A percentile compares a stretch with the other conserved stretches of the same genome.
Conservation (phyloP, 2,113 vertebrate species). For the Steatornis caripensis region DNA sequence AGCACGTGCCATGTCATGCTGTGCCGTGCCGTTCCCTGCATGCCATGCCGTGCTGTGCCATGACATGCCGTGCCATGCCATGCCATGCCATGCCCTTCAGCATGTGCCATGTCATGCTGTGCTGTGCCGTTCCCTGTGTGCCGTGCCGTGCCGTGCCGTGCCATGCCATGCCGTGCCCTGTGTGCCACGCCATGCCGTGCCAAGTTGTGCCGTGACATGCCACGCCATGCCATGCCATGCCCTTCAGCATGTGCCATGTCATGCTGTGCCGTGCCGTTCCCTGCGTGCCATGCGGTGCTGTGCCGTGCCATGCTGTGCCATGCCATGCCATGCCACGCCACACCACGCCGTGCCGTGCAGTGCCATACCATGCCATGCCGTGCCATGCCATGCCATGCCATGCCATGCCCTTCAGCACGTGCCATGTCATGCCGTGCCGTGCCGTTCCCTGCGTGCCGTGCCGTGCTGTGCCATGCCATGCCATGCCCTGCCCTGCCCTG, state of each 20-base stretch:
- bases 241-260: no score
- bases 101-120: neutral
- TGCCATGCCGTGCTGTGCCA: neutral
- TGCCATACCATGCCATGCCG: neutral
- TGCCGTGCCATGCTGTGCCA: neutral
- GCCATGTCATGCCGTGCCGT: neutral
- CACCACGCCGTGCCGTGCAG: neutral
- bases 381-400: neutral
- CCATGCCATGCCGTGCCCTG: neutral
- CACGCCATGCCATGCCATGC: no score
- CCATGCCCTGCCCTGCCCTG: neutral
- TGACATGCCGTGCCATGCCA: neutral
- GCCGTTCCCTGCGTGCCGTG: neutral
- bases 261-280: no score
- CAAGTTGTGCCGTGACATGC: no score
- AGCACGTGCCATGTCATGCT: no score
- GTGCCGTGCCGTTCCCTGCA: no score
- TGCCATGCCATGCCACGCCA: fast-evolving
- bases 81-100: neutral
- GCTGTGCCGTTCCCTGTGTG: neutral
- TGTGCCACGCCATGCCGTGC: neutral
- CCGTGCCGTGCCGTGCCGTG: neutral
- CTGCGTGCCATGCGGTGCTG: neutral
- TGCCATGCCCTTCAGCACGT: neutral
- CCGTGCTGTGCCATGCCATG: neutral